Evolutionary conservation across 1,140 invertebrate species (phyloP).

Genomic region (Drosophila kanapiae): DNA sequence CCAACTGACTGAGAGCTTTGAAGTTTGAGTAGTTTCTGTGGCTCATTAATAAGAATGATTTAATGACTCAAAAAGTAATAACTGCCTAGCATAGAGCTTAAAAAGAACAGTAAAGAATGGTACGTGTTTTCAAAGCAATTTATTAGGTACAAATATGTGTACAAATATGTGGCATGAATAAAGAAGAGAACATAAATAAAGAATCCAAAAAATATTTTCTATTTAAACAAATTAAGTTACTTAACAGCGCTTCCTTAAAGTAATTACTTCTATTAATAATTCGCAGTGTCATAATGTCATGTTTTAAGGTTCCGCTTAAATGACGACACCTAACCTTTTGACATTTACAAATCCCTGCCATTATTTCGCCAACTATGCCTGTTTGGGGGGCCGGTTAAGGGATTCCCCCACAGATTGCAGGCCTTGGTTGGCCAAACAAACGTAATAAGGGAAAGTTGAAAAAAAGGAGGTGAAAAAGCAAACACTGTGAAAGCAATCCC

Average conservation of each 20-base stretch:
- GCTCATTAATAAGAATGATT: not conserved
- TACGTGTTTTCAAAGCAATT: not conserved
- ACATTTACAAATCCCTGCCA: not conserved
- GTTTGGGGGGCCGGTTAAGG: not conserved
- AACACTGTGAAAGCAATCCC: slow-evolving; percentile 15
- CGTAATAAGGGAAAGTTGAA: not conserved
- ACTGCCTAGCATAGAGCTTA: not conserved
- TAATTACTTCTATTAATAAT: not conserved
- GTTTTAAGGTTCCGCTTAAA: not conserved
- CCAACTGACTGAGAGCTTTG: not conserved
- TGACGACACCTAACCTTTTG: not conserved
- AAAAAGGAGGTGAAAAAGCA: not conserved
- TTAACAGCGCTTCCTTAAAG: too few species aligned
- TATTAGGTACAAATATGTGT: not conserved
- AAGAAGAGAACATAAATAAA: not conserved
- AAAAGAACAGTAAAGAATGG: not conserved
- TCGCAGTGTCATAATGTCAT: slow-evolving; percentile 2
- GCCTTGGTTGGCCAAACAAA: slow-evolving; percentile 1
- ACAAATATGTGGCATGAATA: not conserved
- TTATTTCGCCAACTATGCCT: not conserved
- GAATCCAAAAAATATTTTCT: not conserved
- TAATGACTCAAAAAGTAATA: not conserved
- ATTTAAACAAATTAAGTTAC: too few species aligned
- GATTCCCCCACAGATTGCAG: slow-evolving; percentile 6
- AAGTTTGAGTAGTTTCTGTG: not conserved